phyloP scores from a whole-genome alignment of 1,140 invertebrate genomes.

The Eurosta solidaginis region DNA sequence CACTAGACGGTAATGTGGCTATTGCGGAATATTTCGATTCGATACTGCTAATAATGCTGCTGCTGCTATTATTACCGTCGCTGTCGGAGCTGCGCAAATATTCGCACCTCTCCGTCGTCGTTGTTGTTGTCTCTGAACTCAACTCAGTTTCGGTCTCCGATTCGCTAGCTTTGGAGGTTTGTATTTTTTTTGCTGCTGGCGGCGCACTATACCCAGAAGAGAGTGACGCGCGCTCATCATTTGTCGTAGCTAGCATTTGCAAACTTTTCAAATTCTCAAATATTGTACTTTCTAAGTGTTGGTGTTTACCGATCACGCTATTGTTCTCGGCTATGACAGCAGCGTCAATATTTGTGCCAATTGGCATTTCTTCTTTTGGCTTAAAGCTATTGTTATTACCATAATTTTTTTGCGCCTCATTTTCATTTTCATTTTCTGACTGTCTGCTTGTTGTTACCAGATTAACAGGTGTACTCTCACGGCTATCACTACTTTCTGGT shows the following conservation, averaged over 20 bases:
- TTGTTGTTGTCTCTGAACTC: slow-evolving; percentile 17
- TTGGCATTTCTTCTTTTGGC: slow-evolving; percentile 24
- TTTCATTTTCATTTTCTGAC: slow-evolving; percentile 36
- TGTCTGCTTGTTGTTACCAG: slow-evolving; percentile 31
- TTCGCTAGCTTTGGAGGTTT: background rate
- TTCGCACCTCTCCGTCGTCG: slow-evolving; percentile 23
- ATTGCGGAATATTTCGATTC: background rate
- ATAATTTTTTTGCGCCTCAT: background rate
- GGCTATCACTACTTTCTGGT: slow-evolving; percentile 37
- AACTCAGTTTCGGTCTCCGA: slow-evolving; percentile 2
- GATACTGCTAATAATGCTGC: background rate
- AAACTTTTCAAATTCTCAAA: slow-evolving; percentile 26
- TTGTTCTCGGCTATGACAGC: background rate
- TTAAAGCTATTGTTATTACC: slow-evolving; percentile 6
- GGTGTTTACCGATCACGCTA: background rate
- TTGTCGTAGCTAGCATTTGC: slow-evolving; percentile 3
- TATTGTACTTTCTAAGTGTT: background rate
- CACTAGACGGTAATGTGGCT: slow-evolving; percentile 9
- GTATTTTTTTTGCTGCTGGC: background rate
- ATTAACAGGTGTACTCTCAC: slow-evolving; percentile 59
- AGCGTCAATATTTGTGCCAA: slow-evolving; percentile 25
- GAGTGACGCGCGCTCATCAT: background rate
- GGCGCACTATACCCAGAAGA: background rate
- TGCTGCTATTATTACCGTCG: background rate
- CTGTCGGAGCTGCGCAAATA: background rate